Conservation (phyloP, 2,888 invertebrate genomes). For the Selenia dentaria region DNA sequence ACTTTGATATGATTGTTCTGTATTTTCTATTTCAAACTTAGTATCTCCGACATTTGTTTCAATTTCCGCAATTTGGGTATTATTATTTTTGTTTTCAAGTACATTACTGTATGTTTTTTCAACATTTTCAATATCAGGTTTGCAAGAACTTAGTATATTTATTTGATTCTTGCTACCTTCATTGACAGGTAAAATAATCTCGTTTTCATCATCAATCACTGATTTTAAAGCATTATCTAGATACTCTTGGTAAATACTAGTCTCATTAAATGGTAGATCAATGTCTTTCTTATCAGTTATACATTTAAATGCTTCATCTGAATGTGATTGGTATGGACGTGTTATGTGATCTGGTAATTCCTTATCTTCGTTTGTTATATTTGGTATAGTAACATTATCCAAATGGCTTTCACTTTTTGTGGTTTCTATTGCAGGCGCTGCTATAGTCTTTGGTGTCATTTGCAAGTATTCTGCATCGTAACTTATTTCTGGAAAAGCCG, state of each 20-base stretch:
- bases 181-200: background rate
- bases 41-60: background rate
- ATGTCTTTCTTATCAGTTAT: background rate
- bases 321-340: background rate
- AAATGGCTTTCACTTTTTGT: conserved; percentile 22
- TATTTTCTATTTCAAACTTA: background rate
- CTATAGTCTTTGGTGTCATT: conserved; percentile 37
- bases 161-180: background rate
- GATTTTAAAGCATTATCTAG: background rate
- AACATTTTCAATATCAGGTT: background rate
- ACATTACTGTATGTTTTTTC: too few species aligned
- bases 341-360: background rate
- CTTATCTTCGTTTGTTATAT: background rate
- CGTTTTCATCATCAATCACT: background rate
- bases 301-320: background rate
- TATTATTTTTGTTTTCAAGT: background rate
- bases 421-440: conserved; percentile 25
- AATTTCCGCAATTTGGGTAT: background rate
- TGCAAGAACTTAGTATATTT: background rate
- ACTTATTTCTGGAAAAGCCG: conserved; percentile 55
- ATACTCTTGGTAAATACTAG: conserved; percentile 1
- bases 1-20: conserved; percentile 9
- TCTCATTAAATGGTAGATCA: background rate
- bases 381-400: background rate
- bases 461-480: conserved; percentile 60